Percentiles rank a stretch among this genome's conserved stretches.
These are phyloP conservation scores for Paradoxurus hermaphroditus DNA, from an alignment of 2,113 vertebrate species.

Conservation along the genomic window DNA sequence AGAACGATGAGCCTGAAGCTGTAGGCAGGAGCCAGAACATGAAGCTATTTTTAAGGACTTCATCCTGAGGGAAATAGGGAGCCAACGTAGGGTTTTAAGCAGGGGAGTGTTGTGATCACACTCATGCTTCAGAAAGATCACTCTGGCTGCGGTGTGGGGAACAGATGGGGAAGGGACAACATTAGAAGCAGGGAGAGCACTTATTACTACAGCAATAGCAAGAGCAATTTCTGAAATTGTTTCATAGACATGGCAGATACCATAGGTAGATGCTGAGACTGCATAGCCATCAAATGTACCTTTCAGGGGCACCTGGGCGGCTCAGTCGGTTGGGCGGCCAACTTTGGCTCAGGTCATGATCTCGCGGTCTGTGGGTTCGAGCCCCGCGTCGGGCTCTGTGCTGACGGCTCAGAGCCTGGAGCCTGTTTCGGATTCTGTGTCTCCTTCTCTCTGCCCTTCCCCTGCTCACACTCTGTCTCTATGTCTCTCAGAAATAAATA, in stretches of 20 bases:
- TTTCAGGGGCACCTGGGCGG: no score
- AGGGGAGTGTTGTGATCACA: slow-evolving; percentile 71
- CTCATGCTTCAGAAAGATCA: slow-evolving; percentile 62
- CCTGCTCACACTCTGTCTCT: no score
- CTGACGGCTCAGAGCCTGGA: no score
- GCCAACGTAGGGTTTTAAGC: slow-evolving; percentile 63
- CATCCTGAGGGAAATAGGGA: slow-evolving; percentile 64
- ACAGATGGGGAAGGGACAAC: slow-evolving; percentile 68
- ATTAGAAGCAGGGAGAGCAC: slow-evolving; percentile 51
- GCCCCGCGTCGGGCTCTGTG: no score
- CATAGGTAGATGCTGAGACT: neutral
- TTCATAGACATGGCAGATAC: neutral
- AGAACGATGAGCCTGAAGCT: slow-evolving; percentile 41
- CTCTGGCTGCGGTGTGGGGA: slow-evolving; percentile 59
- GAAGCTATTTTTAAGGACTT: slow-evolving; percentile 72
- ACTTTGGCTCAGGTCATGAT: no score
- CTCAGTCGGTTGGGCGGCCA: no score
- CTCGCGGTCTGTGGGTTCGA: no score
- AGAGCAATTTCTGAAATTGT: slow-evolving; percentile 36
- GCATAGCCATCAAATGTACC: neutral
- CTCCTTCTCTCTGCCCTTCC: no score
- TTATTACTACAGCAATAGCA: slow-evolving; percentile 67
- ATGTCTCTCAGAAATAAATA: no score
- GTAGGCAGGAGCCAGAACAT: slow-evolving; percentile 59
- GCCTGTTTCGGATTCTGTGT: no score